Evolutionary conservation across 2,888 invertebrate genomes (phyloP).

Genomic region (Ornithoptera priamus): DNA sequence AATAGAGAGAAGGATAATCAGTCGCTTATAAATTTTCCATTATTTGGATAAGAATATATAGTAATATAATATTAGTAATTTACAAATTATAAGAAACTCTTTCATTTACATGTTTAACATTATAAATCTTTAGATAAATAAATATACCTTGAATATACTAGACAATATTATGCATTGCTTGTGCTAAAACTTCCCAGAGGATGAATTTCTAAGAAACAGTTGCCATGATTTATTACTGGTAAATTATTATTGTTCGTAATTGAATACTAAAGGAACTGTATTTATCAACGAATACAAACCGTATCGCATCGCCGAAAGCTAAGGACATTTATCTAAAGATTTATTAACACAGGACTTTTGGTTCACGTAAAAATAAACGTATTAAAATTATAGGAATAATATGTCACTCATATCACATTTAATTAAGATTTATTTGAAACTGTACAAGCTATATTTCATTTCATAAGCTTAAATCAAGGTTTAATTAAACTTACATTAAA

Average conservation of each 20-base stretch:
- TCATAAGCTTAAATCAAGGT: no score
- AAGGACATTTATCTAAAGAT: conserved; percentile 32
- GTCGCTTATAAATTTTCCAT: no score
- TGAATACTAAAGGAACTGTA: conserved; percentile 42
- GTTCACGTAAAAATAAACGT: background rate
- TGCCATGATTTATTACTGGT: conserved; percentile 50
- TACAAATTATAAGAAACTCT: no score
- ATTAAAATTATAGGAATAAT: background rate
- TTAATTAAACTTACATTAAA: no score
- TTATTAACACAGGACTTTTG: conserved; percentile 10
- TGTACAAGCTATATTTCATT: background rate
- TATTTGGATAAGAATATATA: no score
- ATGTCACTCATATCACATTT: background rate
- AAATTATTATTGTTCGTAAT: conserved; percentile 56
- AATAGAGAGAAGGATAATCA: no score
- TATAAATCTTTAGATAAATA: no score
- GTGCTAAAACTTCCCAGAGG: conserved; percentile 26
- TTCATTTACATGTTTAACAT: no score
- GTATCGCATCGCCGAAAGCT: conserved; percentile 47
- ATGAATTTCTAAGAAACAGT: conserved; percentile 45
- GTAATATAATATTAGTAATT: no score
- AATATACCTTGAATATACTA: background rate
- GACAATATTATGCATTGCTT: background rate
- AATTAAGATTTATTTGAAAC: background rate
- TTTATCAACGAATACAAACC: conserved; percentile 33